Conservation (phyloP, 2,888 invertebrate species). For the Ganaspis brasiliensis region DNA sequence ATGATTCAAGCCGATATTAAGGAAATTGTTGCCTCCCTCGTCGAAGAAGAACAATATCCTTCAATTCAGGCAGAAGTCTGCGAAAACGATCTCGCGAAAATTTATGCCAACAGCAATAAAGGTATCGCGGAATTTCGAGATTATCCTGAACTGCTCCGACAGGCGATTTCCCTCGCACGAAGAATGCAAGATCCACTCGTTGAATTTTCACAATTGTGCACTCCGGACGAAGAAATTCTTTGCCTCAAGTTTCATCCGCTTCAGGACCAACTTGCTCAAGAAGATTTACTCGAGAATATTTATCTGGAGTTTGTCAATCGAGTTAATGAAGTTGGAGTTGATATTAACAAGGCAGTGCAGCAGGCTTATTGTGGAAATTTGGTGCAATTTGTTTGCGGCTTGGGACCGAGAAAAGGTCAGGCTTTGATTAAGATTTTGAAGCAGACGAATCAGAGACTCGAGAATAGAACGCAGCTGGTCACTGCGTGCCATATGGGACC, state of each 20-base stretch:
- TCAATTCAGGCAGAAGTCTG: constrained; percentile 93
- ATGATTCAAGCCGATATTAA: constrained; percentile 90
- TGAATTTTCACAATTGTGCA: constrained; percentile 97
- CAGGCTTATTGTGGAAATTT: constrained; percentile 93
- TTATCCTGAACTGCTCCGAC: constrained; percentile 93
- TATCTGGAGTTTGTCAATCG: constrained; percentile 96
- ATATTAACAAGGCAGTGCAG: constrained; percentile 95
- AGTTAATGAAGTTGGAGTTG: constrained; percentile 99
- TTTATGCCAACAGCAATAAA: constrained; percentile 95
- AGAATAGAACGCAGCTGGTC: constrained; percentile 95
- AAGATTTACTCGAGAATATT: constrained; percentile 92
- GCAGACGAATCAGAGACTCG: constrained; percentile 94
- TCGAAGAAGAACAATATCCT: constrained; percentile 93
- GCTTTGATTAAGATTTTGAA: constrained; percentile 92
- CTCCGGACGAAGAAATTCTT: constrained; percentile 97
- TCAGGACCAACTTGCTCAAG: constrained; percentile 90
- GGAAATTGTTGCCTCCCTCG: constrained; percentile 87
- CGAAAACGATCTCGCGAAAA: constrained; percentile 96
- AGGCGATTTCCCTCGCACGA: constrained; percentile 96
- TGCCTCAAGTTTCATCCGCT: constrained; percentile 95
- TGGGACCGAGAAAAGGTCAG: constrained; percentile 97
- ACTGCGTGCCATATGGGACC: constrained; percentile 98
- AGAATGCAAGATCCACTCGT: constrained; percentile 97
- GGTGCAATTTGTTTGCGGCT: constrained; percentile 97
- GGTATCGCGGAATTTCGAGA: constrained; percentile 94